phyloP scores from a whole-genome alignment of 2,113 vertebrate genomes.

The Pomatorhinus ruficollis region DNA sequence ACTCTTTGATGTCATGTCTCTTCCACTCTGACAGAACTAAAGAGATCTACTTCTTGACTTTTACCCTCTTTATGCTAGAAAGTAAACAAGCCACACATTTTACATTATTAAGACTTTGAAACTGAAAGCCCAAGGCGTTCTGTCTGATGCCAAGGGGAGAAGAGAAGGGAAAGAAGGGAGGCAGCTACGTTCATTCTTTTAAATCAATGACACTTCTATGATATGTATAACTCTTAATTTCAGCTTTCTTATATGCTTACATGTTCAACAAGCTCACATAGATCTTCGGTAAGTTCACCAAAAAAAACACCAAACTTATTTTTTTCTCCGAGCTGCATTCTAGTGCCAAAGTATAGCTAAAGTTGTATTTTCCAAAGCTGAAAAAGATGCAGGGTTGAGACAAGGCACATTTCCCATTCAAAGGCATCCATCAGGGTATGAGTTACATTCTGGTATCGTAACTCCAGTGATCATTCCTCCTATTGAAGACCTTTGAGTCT shows the following conservation, averaged over 20 bases:
- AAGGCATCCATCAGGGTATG: background rate
- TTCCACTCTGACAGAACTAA: constrained; percentile 51
- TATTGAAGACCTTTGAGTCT: background rate
- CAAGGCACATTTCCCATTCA: background rate
- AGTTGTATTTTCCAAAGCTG: background rate
- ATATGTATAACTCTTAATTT: background rate
- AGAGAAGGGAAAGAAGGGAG: background rate
- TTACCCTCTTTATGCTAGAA: constrained; percentile 46
- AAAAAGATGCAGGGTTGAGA: background rate
- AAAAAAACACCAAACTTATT: background rate
- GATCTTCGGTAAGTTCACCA: background rate
- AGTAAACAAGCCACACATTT: constrained; percentile 20
- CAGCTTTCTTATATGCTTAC: background rate
- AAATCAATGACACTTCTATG: background rate
- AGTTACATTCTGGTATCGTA: background rate
- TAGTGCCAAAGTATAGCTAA: background rate
- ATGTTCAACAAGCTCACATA: background rate
- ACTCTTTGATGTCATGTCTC: constrained; percentile 51
- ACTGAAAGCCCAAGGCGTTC: background rate
- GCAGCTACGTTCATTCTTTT: background rate
- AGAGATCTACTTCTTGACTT: constrained; percentile 54
- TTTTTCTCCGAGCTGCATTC: background rate
- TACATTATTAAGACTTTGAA: background rate
- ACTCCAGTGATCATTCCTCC: background rate
- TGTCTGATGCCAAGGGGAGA: background rate